Evolutionary conservation across 2,113 vertebrate species (phyloP).

Genomic region (Cyanoliseus patagonus): DNA sequence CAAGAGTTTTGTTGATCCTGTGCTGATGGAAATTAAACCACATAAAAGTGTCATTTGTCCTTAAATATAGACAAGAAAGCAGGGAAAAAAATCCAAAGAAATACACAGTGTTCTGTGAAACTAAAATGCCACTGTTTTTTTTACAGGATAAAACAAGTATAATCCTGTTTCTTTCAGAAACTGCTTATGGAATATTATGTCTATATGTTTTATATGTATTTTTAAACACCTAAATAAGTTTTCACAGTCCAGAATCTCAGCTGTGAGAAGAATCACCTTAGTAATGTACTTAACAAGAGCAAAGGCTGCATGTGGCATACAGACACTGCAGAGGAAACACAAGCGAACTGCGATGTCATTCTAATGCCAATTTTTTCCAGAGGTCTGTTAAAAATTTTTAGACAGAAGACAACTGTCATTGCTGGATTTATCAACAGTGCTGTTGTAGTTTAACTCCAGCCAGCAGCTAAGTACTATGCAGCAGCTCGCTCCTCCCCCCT

Average conservation of each 20-base stretch:
- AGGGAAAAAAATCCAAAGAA: not conserved
- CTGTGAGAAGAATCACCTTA: conserved; percentile 18
- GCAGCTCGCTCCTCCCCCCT: not conserved
- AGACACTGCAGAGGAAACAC: not conserved
- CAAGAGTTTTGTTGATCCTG: not conserved
- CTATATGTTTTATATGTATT: not conserved
- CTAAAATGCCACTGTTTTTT: not conserved
- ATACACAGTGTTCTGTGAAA: not conserved
- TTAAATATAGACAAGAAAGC: not conserved
- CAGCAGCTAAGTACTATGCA: not conserved
- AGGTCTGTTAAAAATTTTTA: conserved; percentile 29
- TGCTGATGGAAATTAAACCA: conserved; percentile 4
- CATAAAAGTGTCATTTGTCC: not conserved
- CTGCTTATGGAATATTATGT: not conserved
- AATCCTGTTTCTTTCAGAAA: not conserved
- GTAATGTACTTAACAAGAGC: not conserved
- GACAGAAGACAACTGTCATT: conserved; percentile 6
- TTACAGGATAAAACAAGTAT: not conserved
- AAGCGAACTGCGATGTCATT: not conserved
- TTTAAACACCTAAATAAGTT: conserved; percentile 15
- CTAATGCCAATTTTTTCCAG: conserved; percentile 7
- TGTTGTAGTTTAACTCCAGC: not conserved
- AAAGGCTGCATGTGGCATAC: not conserved
- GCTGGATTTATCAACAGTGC: not conserved
- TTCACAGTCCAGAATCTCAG: conserved; percentile 10